Evolutionary conservation across 2,888 invertebrate species (phyloP).

Genomic region (Drosophila nr. medialis): DNA sequence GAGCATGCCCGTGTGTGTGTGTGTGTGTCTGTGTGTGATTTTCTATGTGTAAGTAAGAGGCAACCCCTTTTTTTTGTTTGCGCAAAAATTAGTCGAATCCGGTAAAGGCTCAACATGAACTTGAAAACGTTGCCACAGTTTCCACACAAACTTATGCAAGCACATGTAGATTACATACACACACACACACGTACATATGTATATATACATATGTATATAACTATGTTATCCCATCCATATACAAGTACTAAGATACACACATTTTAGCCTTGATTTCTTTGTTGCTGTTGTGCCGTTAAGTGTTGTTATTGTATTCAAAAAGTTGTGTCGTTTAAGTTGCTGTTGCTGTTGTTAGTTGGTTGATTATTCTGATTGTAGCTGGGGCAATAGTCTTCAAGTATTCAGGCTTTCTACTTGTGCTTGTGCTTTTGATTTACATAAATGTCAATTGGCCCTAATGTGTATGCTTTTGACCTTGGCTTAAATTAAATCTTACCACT

Average conservation of each 20-base stretch:
- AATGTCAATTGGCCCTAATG: constrained; percentile 66
- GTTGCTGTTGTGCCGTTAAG: constrained; percentile 44
- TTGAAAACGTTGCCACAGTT: constrained; percentile 56
- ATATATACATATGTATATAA: neutral
- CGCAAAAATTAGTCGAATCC: constrained; percentile 66
- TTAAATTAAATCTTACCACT: constrained; percentile 26
- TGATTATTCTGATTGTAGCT: constrained; percentile 40
- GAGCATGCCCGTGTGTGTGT: constrained; percentile 18
- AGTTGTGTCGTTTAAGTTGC: constrained; percentile 48
- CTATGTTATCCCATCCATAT: constrained; percentile 10
- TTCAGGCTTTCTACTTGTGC: constrained; percentile 23
- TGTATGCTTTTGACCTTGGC: constrained; percentile 58
- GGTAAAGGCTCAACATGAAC: constrained; percentile 56
- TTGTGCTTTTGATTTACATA: constrained; percentile 50
- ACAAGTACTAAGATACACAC: constrained; percentile 13
- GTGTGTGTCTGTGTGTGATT: constrained; percentile 25
- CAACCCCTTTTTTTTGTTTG: constrained; percentile 49
- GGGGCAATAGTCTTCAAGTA: constrained; percentile 18
- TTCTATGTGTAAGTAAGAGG: constrained; percentile 30
- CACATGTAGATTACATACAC: neutral
- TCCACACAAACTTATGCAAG: constrained; percentile 13
- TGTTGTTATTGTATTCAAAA: constrained; percentile 66
- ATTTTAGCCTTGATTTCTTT: constrained; percentile 1
- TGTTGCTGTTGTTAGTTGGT: constrained; percentile 24
- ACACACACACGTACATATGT: neutral